phyloP scores from a whole-genome alignment of 2,888 invertebrate genomes.

The Limnephilus marmoratus region DNA sequence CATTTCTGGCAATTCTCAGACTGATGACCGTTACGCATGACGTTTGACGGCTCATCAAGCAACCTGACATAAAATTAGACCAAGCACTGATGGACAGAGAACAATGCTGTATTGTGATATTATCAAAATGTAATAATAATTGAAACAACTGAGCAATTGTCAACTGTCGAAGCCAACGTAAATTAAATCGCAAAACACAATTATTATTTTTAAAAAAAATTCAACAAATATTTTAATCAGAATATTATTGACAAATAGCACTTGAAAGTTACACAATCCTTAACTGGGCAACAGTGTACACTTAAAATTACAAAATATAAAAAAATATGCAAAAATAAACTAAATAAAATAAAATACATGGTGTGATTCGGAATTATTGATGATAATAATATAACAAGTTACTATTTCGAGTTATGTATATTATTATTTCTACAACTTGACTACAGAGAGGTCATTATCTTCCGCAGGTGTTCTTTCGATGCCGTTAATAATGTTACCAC shows the following conservation, averaged over 20 bases:
- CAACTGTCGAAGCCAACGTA: too few relatives aligned
- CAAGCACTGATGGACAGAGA: too few relatives aligned
- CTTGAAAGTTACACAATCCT: neutral
- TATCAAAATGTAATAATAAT: too few relatives aligned
- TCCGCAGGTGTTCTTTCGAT: neutral
- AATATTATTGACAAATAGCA: neutral
- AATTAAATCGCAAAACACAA: neutral
- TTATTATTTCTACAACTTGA: neutral
- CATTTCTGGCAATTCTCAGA: too few relatives aligned
- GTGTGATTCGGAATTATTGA: neutral
- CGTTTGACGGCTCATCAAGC: too few relatives aligned
- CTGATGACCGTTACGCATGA: too few relatives aligned
- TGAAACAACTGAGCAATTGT: too few relatives aligned
- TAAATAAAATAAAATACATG: neutral
- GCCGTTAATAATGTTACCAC: neutral
- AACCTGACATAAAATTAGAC: too few relatives aligned
- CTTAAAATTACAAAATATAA: neutral
- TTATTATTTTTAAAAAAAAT: neutral
- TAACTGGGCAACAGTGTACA: neutral
- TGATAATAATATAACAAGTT: neutral
- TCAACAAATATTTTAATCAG: neutral
- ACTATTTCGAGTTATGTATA: neutral
- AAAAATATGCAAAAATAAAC: neutral
- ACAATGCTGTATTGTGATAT: too few relatives aligned
- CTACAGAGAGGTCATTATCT: neutral